Conservation (phyloP, 2,888 invertebrate genomes). For the Frankliniella intonsa region DNA sequence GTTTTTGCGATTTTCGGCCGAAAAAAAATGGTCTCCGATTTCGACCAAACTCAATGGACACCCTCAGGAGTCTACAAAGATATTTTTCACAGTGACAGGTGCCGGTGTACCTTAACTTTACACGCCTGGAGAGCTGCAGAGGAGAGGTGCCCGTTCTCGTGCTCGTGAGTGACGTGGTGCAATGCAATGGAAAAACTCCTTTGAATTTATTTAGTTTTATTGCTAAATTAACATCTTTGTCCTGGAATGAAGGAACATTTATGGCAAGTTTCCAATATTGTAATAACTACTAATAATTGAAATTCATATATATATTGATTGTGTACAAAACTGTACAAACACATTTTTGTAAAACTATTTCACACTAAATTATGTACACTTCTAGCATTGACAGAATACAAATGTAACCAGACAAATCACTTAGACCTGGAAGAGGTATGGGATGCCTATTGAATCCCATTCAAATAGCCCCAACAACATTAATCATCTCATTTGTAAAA, state of each 20-base stretch:
- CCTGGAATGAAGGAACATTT: not conserved
- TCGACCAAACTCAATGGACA: too few species aligned
- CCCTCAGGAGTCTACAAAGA: too few species aligned
- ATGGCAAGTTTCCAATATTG: not conserved
- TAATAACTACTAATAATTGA: not conserved
- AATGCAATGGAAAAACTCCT: not conserved
- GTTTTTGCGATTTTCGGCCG: too few species aligned
- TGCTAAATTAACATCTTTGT: constrained; percentile 3
- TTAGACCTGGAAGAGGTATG: not conserved
- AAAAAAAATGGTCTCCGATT: too few species aligned
- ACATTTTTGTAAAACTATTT: not conserved
- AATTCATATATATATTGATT: not conserved
- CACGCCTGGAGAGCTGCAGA: too few species aligned
- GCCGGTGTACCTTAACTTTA: too few species aligned
- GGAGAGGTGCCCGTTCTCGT: too few species aligned
- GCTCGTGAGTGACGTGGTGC: too few species aligned
- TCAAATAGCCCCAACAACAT: not conserved
- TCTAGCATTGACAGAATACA: not conserved
- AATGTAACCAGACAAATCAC: not conserved
- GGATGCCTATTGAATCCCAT: not conserved
- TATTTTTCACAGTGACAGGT: too few species aligned
- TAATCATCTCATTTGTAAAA: too few species aligned
- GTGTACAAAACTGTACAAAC: constrained; percentile 20
- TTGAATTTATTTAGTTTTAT: not conserved
- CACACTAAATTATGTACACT: not conserved